Conservation (phyloP, 2,888 invertebrate genomes). For the Xanthostigma xanthostigma region DNA sequence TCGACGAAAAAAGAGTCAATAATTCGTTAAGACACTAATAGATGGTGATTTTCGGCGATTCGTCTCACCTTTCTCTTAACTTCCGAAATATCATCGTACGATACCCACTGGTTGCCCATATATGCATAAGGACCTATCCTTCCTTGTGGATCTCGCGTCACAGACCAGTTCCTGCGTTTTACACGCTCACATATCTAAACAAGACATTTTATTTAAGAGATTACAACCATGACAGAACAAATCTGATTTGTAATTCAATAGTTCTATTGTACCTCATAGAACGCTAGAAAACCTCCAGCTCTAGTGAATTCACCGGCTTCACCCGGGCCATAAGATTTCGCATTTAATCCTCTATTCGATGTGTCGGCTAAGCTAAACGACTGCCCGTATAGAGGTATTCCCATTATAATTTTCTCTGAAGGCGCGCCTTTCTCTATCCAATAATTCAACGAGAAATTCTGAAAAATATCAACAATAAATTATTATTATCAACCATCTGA, state of each 20-base stretch:
- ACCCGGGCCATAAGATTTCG: slow-evolving; percentile 48
- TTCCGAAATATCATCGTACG: slow-evolving; percentile 55
- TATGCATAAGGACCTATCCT: slow-evolving; percentile 60
- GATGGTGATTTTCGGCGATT: neutral
- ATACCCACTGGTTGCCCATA: slow-evolving; percentile 60
- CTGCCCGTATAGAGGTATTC: slow-evolving; percentile 64
- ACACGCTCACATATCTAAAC: slow-evolving; percentile 46
- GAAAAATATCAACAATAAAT: slow-evolving; percentile 14
- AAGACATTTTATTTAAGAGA: slow-evolving; percentile 2
- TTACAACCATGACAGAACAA: too few relatives aligned
- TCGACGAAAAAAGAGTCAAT: neutral
- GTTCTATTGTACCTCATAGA: slow-evolving; percentile 47
- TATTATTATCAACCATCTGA: neutral
- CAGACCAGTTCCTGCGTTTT: slow-evolving; percentile 40
- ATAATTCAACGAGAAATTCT: slow-evolving; percentile 55
- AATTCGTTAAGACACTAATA: neutral
- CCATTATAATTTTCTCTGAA: slow-evolving; percentile 50
- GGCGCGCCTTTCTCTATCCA: slow-evolving; percentile 55
- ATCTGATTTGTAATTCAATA: too few relatives aligned
- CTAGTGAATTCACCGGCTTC: slow-evolving; percentile 51
- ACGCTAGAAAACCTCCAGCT: slow-evolving; percentile 60
- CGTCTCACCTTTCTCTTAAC: slow-evolving; percentile 37
- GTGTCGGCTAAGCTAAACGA: slow-evolving; percentile 48
- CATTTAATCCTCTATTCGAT: slow-evolving; percentile 35
- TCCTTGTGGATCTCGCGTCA: slow-evolving; percentile 42